Conservation (phyloP, 2,797 vertebrate species). For the Squalus acanthias region DNA sequence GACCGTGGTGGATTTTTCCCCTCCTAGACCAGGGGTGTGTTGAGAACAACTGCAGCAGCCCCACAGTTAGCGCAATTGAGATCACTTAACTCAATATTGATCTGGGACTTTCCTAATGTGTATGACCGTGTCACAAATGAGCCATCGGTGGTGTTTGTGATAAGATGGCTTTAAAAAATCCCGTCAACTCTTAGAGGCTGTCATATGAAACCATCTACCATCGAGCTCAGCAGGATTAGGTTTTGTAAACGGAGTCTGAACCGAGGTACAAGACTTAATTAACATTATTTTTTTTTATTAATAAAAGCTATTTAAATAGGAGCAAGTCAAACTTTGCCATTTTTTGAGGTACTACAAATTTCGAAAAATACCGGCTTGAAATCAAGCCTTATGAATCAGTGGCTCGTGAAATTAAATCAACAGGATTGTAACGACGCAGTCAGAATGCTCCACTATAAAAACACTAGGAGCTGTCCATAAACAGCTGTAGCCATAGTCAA, state of each 20-base stretch:
- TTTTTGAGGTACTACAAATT: neutral
- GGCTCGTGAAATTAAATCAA: conserved; percentile 22
- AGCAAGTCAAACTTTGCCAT: neutral
- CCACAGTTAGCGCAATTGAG: neutral
- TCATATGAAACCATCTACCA: neutral
- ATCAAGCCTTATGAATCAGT: neutral
- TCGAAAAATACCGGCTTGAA: neutral
- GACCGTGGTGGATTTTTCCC: neutral
- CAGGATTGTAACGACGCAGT: conserved; percentile 23
- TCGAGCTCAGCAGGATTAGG: neutral
- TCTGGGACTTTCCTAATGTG: neutral
- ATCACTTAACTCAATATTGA: neutral
- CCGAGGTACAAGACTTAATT: neutral
- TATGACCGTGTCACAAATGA: neutral
- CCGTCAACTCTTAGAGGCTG: neutral
- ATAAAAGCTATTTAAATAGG: neutral
- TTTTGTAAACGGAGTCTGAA: neutral
- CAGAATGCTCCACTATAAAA: neutral
- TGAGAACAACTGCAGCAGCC: neutral
- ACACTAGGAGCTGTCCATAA: neutral
- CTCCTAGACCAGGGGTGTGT: neutral
- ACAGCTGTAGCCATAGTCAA: neutral
- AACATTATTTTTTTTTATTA: neutral
- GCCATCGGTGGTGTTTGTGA: neutral
- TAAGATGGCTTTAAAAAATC: neutral